Conservation (phyloP, 2,888 invertebrate genomes). For the Hipparchia semele region DNA sequence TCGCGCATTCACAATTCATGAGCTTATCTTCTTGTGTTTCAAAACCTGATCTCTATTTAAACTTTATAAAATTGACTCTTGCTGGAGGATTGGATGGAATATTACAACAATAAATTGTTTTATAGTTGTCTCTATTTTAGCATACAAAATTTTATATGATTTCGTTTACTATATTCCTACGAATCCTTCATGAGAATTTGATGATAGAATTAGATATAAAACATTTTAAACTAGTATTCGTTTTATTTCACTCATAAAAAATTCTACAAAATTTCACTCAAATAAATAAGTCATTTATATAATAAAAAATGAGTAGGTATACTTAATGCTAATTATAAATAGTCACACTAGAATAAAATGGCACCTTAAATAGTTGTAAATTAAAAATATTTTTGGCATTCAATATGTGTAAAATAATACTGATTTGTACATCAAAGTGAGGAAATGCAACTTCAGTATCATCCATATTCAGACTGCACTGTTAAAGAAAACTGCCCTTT, state of each 20-base stretch:
- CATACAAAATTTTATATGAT: slow-evolving; percentile 30
- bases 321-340: slow-evolving; percentile 55
- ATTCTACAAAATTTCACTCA: slow-evolving; percentile 46
- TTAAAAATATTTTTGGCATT: slow-evolving; percentile 70
- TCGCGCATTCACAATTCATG: slow-evolving; percentile 49
- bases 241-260: slow-evolving; percentile 45
- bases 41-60: slow-evolving; percentile 73
- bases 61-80: slow-evolving; percentile 68
- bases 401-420: slow-evolving; percentile 70
- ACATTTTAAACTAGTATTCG: slow-evolving; percentile 65
- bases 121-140: slow-evolving; percentile 21
- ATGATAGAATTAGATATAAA: slow-evolving; percentile 72
- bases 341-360: slow-evolving; percentile 72
- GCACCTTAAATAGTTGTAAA: slow-evolving; percentile 59
- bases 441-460: slow-evolving; percentile 45
- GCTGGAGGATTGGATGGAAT: slow-evolving; percentile 65
- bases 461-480: slow-evolving; percentile 96
- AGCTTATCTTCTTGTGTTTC: slow-evolving; percentile 62
- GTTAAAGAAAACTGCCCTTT: slow-evolving; percentile 93
- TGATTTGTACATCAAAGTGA: slow-evolving; percentile 57
- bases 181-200: slow-evolving; percentile 69
- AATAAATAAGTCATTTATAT: slow-evolving; percentile 50
- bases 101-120: slow-evolving; percentile 34
- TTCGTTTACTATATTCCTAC: slow-evolving; percentile 38
- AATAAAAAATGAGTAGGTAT: slow-evolving; percentile 47